These are phyloP conservation scores for Tadarida brasiliensis DNA, from an alignment of 2,797 vertebrate genomes.

Conservation along the genomic window DNA sequence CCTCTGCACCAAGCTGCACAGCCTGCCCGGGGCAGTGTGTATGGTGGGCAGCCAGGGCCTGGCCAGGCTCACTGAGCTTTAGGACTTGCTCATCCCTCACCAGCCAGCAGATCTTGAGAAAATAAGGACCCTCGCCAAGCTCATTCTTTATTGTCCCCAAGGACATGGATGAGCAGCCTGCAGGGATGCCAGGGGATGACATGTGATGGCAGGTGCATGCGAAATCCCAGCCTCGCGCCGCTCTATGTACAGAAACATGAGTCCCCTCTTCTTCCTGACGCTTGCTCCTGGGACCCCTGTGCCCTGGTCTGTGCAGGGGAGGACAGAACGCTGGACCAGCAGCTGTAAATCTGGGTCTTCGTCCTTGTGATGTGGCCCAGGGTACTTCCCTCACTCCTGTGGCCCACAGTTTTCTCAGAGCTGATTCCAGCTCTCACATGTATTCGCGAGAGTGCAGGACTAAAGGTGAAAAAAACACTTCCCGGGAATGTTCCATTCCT, in stretches of 20 bases:
- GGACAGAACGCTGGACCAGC: neutral
- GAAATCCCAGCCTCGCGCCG: neutral
- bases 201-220: neutral
- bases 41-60: neutral
- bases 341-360: neutral
- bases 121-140: neutral
- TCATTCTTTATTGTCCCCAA: neutral
- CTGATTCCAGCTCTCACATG: neutral
- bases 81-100: neutral
- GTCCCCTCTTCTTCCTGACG: neutral
- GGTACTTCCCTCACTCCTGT: neutral
- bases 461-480: neutral
- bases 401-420: neutral
- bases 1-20: neutral
- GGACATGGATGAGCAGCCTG: too few species aligned
- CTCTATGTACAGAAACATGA: neutral
- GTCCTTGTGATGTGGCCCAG: neutral
- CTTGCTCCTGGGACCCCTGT: neutral
- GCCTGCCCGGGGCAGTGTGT: neutral
- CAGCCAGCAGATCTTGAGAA: neutral
- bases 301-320: neutral
- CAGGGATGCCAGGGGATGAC: neutral
- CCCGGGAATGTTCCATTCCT: neutral
- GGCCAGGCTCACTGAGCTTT: neutral
- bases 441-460: neutral